Base-by-base conservation (phyloP, 2,113 vertebrate species). In the Colossoma macropomum region DNA sequence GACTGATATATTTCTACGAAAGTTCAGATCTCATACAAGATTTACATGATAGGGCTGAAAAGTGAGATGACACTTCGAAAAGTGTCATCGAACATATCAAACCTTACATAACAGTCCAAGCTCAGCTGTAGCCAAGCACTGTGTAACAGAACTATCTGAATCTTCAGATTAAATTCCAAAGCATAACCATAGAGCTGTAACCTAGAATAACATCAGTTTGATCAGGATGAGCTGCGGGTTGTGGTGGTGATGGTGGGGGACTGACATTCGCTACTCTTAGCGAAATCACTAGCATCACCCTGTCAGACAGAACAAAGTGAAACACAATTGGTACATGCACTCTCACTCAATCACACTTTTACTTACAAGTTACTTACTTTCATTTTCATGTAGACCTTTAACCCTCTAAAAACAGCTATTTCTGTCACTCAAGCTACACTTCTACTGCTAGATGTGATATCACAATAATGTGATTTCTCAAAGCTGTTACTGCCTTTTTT, bases 221-320 rank as follows among this genome's bases (percentile, higher is more conserved):
- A 23, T 52, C 45, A 52, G 48, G 34, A 65, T 25, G 41, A 45
- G 41, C 27, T 81, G 32, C 59, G 17, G 23, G 34, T 16, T 52
- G 9, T 17, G 50, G 3, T 71, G 38, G 27, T 48, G 59, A 21
- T 21, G 48, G 28, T 63, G 21, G 12, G 19, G 11, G 72, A 17
- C 32, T 74, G 59, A 8, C 52, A 65, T 65, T 41, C 25, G 15
- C 56, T 77, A 34, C 60, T 79, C 28, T 79, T 56, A 56, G 60
- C 54, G 48, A 69, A 72, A 9, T 25, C 34, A 23, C 34, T 17
- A 45, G 16, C 50, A 16, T 52, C 50, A 19, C 16, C 13, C 17
- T 52, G 10, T 11, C 9, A 45, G 41, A 45, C 4, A 45, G 10
- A 5, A 45, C 10, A 45, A 45, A 11, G 4, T 9, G 41, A 11